These are phyloP conservation scores for Brachionus angularis DNA, from an alignment of 1,140 invertebrate genomes.

Conservation along the genomic window DNA sequence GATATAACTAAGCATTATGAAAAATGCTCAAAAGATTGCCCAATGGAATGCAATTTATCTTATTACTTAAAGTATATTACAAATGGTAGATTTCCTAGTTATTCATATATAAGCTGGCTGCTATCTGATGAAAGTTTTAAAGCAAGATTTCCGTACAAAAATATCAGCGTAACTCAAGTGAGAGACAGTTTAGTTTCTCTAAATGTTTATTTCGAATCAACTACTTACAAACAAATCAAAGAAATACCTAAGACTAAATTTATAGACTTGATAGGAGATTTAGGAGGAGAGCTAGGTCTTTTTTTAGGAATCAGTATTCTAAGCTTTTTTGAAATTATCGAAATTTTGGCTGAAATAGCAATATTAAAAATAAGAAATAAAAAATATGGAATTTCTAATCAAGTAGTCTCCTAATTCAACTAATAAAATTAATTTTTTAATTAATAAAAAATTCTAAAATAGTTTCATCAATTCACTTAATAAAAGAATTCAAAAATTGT, in stretches of 20 bases:
- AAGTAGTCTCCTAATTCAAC: no score
- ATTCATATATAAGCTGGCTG: background rate
- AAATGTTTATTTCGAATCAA: conserved; percentile 21
- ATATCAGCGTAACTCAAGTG: background rate
- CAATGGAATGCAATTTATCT: conserved; percentile 14
- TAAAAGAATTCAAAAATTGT: no score
- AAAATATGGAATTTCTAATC: no score
- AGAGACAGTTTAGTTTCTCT: background rate
- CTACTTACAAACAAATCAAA: background rate
- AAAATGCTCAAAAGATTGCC: background rate
- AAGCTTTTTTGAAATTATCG: conserved; percentile 21
- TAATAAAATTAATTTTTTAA: no score
- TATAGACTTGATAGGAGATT: background rate
- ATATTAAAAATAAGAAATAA: no score
- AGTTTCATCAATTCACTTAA: no score
- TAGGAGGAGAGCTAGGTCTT: conserved; percentile 28
- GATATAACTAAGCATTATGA: conserved; percentile 8
- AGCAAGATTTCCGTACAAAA: background rate
- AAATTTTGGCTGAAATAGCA: conserved; percentile 29
- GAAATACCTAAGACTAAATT: background rate
- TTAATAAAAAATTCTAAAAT: no score
- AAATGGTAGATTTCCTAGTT: background rate
- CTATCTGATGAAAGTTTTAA: background rate
- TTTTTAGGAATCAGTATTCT: conserved; percentile 41
- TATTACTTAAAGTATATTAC: background rate